Percentiles rank a stretch among this genome's conserved stretches.
phyloP scores from a whole-genome alignment of 2,888 invertebrate genomes.

The Augochlorella aurata region DNA sequence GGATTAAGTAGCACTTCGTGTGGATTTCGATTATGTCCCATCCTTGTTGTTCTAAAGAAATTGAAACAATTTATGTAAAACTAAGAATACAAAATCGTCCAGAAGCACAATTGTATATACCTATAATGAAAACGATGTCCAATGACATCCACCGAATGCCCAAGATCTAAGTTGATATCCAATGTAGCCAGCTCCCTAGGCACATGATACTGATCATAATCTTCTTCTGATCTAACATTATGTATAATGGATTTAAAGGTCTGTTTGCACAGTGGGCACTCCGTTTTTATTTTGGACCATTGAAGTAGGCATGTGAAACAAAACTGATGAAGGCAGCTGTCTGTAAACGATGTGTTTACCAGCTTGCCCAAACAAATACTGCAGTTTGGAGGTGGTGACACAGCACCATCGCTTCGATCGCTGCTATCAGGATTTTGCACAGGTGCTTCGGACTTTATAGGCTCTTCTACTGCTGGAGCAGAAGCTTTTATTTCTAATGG shows the following conservation, averaged over 20 bases:
- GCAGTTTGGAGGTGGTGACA: conserved; percentile 93
- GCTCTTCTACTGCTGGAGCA: conserved; percentile 64
- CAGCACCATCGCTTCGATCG: conserved; percentile 83
- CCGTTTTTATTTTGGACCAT: conserved; percentile 97
- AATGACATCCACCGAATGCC: conserved; percentile 57
- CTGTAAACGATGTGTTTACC: conserved; percentile 94
- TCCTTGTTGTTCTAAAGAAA: conserved; percentile 86
- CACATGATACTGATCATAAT: conserved; percentile 92
- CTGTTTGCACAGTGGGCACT: conserved; percentile 97
- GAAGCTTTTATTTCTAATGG: conserved; percentile 60
- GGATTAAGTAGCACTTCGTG: conserved; percentile 82
- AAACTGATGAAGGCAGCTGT: conserved; percentile 96
- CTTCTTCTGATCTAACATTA: conserved; percentile 93
- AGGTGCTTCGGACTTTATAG: conserved; percentile 73
- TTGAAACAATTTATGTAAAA: neutral
- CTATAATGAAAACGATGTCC: conserved; percentile 66
- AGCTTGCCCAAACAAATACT: conserved; percentile 95
- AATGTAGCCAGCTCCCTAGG: conserved; percentile 75
- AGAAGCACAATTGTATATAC: conserved; percentile 41
- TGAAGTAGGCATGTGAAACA: conserved; percentile 96
- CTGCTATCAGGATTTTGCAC: conserved; percentile 83
- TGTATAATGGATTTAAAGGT: conserved; percentile 95
- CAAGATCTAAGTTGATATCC: conserved; percentile 69
- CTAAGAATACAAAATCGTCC: too few relatives aligned
- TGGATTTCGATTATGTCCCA: conserved; percentile 83